Evolutionary conservation across 1,140 invertebrate species (phyloP), one percentile per base, ranked within the genome.

Genomic region (Scaptomyza montana): DNA sequence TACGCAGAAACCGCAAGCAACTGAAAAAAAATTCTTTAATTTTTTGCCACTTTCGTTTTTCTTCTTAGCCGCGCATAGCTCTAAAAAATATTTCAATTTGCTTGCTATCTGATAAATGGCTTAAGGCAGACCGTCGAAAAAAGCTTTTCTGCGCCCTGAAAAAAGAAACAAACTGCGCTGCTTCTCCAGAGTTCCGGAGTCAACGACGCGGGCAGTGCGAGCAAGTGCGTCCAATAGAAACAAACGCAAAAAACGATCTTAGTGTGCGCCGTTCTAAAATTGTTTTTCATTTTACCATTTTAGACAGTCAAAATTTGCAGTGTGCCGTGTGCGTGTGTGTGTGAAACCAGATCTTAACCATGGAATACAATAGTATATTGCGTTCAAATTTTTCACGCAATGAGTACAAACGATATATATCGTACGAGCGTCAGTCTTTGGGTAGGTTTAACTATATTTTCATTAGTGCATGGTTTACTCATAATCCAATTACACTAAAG

Each of bases 391-490:
- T 91, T 19, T 80, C 77, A 6, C 81, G 80, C 46, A 74, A 86
- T 65, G 90, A 91, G 49, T 91, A 91, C 59, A 76, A 68, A 28
- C 66, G 90, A 72, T 91, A 91, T 74, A 91, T 91, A 69, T 91
- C 90, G 45, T 91, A n/a, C 51, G 90, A 91, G n/a, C 82, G 89
- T n/a, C 86, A 91, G 41, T 80, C 81, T 21, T 78, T 91, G 77
- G 81, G 89, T 91, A 91, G 49, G 86, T 85, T 86, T 54, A 87
- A 85, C 81, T 25, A 25, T 25, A 25, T 25, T 25, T 25, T 25
- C 21, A 4, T 25, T 25, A 25, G 21, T 25, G 21, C 21, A 2
- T 25, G 21, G 21, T 4, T 25, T 25, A 25, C 21, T 3, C 21
- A 25, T 1, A 25, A 25, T 25, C 0, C 1, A 25, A 25, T 25